Conservation (phyloP, 2,888 invertebrate genomes). For the Flabesymbios commensalis region DNA sequence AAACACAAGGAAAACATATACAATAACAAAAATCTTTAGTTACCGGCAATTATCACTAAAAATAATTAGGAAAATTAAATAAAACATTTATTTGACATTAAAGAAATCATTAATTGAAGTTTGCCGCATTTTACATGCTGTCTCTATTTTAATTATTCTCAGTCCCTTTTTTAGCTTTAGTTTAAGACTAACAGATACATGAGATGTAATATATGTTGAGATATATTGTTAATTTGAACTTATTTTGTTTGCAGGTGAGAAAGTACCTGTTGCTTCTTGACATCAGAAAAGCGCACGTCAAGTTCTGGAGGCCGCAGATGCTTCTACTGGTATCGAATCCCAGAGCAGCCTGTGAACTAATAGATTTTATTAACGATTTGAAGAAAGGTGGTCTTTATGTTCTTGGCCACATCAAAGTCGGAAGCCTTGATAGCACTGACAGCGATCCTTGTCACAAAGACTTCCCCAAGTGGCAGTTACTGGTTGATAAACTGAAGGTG, state of each 20-base stretch:
- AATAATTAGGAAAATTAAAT: no score
- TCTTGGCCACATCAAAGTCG: constrained; percentile 79
- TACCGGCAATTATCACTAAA: no score
- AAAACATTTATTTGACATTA: no score
- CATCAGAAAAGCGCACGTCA: constrained; percentile 95
- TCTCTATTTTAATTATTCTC: no score
- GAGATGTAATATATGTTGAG: background rate
- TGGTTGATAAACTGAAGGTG: constrained; percentile 82
- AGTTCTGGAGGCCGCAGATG: constrained; percentile 99
- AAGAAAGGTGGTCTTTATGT: constrained; percentile 89
- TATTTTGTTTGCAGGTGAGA: constrained; percentile 86
- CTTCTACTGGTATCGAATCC: constrained; percentile 90
- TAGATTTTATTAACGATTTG: constrained; percentile 96
- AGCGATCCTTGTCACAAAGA: constrained; percentile 77
- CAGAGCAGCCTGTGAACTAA: constrained; percentile 84
- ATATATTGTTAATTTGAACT: background rate
- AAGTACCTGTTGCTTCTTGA: constrained; percentile 95
- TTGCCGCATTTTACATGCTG: no score
- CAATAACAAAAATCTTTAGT: no score
- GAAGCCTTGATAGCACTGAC: constrained; percentile 62
- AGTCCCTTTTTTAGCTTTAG: no score
- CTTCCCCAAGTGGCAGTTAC: constrained; percentile 84
- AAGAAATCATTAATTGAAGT: no score
- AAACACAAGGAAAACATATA: no score
- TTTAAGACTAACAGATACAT: no score